Base-by-base conservation (phyloP, 2,888 invertebrate species). In the Drosophila sordidapex region DNA sequence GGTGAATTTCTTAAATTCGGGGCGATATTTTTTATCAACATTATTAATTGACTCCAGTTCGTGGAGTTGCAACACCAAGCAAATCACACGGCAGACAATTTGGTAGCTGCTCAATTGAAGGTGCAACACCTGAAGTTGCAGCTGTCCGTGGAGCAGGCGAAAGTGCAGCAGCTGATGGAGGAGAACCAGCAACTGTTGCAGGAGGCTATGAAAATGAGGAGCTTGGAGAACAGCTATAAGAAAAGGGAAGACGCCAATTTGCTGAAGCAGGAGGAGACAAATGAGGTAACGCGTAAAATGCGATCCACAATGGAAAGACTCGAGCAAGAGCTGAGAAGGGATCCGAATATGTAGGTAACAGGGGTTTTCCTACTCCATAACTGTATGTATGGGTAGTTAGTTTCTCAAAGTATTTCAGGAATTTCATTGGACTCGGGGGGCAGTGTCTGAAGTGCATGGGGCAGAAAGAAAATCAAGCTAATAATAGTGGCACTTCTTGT, bases 141-240 rank as follows among this genome's bases (percentile, higher is more conserved):
- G 5, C 68, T 93, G 15, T 59, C 69, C 8, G 72, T 75, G 25
- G 90, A 91, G 59, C 82, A 91, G 27, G 73, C 82, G 0, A 64
- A 58, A 7, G 62, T 79, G 0, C 25, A 62, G 5, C 27, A 63
- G 6, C 31, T 87, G 18, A 59, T 21, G 8, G 13, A 15, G 4
- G 74, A 86, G 6, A 83, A 79, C 6, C 57, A 84, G 21, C 72
- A 87, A 15, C 70, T 92, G 0, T 33, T 83, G 11, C 83, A 81
- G 49, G 90, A 90, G 79, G 76, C 91, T 36, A 73, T 65, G 15
- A 25, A 65, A 27, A 31, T 72, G 21, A 74, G 76, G 7, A 54
- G 70, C 10, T 63, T 75, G 18, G 71, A 75, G 29, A 38, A n/a
- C 11, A 79, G 83, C 18, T 64, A 62, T 21, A 49, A 36, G 0